Evolutionary conservation across 2,888 invertebrate species (phyloP).

Genomic region (Dascillus cervinus): DNA sequence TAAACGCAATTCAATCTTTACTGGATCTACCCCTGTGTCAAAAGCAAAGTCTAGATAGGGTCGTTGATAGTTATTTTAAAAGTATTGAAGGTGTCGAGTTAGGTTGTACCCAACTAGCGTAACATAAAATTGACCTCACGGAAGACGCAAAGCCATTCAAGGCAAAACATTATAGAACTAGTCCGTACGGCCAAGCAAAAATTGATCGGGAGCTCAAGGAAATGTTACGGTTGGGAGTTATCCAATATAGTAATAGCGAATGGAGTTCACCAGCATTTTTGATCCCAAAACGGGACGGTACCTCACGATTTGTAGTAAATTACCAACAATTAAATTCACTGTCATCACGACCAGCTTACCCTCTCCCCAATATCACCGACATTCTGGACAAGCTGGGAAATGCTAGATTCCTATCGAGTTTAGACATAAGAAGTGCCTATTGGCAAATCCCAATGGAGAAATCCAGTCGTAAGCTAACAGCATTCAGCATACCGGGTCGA

Average conservation of each 20-base stretch:
- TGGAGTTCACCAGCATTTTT: constrained; percentile 10
- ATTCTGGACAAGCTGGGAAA: constrained; percentile 23
- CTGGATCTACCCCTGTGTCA: no score
- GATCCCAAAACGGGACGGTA: constrained; percentile 28
- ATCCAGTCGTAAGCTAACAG: constrained; percentile 1
- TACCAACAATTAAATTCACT: constrained; percentile 20
- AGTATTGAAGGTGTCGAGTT: no score
- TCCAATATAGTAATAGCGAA: neutral
- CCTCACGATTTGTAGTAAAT: constrained; percentile 22
- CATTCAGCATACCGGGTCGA: constrained; percentile 9
- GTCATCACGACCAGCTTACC: constrained; percentile 15
- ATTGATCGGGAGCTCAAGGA: neutral
- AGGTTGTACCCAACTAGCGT: no score
- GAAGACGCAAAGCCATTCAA: no score
- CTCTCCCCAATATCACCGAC: constrained; percentile 21
- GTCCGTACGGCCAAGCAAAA: no score
- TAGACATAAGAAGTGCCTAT: constrained; percentile 25
- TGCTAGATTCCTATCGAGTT: constrained; percentile 21
- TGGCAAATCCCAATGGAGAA: constrained; percentile 19
- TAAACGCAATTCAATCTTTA: no score
- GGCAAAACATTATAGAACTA: no score
- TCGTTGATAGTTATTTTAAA: no score
- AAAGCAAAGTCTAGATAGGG: no score
- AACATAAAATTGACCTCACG: no score
- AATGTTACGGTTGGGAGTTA: neutral